Evolutionary conservation across 2,113 vertebrate genomes (phyloP).

Genomic region (Prionailurus viverrinus): DNA sequence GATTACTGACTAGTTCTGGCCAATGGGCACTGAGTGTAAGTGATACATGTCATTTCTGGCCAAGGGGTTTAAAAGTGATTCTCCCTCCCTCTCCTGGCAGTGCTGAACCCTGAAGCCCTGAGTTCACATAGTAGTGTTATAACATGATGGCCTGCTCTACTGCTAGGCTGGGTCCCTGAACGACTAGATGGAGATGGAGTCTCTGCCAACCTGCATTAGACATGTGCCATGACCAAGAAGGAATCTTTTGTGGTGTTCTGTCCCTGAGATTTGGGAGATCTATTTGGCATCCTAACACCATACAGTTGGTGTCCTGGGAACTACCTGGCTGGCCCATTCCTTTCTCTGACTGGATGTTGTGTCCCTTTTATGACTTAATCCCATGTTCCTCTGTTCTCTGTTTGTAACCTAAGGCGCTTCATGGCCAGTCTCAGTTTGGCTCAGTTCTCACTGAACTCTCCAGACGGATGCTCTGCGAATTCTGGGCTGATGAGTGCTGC

Average conservation of each 20-base stretch:
- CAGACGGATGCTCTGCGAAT: background rate
- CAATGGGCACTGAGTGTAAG: background rate
- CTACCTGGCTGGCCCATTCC: background rate
- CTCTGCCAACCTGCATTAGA: background rate
- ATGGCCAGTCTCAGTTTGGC: background rate
- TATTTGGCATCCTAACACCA: background rate
- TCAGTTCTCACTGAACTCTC: background rate
- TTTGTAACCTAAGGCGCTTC: background rate
- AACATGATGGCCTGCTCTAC: background rate
- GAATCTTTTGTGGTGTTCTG: background rate
- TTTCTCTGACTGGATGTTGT: conserved; percentile 24
- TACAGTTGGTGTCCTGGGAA: background rate
- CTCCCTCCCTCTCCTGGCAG: background rate
- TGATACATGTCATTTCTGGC: background rate
- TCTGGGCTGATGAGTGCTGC: background rate
- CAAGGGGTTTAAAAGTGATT: background rate
- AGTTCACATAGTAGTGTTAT: background rate
- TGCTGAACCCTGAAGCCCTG: background rate
- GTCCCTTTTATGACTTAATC: background rate
- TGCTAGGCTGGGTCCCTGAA: background rate
- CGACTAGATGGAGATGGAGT: background rate
- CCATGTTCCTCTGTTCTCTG: background rate
- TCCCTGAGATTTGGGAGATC: background rate
- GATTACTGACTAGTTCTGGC: background rate
- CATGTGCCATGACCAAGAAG: background rate